Conservation (phyloP, 92 coral and sea anemone species). For the Galaxea fascicularis region DNA sequence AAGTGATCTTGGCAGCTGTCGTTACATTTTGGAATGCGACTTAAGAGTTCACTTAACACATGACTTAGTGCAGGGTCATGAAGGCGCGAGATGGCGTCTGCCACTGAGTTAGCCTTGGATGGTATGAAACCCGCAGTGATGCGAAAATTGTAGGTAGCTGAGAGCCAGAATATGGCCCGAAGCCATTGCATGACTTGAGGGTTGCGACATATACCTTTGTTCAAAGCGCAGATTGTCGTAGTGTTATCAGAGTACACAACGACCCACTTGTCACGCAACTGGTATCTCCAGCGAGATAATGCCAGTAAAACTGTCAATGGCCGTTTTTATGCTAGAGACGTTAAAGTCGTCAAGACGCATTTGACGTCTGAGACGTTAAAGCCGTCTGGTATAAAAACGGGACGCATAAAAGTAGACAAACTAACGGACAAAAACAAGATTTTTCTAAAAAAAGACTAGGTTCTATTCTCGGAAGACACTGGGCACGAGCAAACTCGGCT, state of each 20-base stretch:
- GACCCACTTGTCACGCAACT: slow-evolving; percentile 12
- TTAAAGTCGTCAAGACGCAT: too few relatives aligned
- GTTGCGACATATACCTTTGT: slow-evolving; percentile 50
- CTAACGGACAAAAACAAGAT: too few relatives aligned
- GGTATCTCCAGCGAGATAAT: slow-evolving; percentile 22
- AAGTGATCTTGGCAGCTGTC: neutral
- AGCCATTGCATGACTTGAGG: slow-evolving; percentile 53
- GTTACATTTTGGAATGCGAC: neutral
- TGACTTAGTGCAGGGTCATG: slow-evolving; percentile 14
- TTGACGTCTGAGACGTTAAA: too few relatives aligned
- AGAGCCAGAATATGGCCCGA: slow-evolving; percentile 49
- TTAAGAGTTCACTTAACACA: neutral
- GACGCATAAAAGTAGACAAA: too few relatives aligned
- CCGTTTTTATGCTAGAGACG: too few relatives aligned
- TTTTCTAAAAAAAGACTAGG: too few relatives aligned
- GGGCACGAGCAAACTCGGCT: too few relatives aligned
- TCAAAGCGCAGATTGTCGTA: slow-evolving; percentile 8
- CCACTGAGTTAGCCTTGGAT: slow-evolving; percentile 27
- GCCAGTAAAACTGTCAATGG: slow-evolving; percentile 25
- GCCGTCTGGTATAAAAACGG: too few relatives aligned
- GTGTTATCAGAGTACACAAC: slow-evolving; percentile 35
- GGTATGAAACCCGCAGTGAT: slow-evolving; percentile 39
- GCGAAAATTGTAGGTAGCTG: slow-evolving; percentile 52
- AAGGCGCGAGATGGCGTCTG: slow-evolving; percentile 49
- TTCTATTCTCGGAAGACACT: too few relatives aligned